Conservation (phyloP, 2,888 invertebrate genomes). For the Stratiomys singularior region DNA sequence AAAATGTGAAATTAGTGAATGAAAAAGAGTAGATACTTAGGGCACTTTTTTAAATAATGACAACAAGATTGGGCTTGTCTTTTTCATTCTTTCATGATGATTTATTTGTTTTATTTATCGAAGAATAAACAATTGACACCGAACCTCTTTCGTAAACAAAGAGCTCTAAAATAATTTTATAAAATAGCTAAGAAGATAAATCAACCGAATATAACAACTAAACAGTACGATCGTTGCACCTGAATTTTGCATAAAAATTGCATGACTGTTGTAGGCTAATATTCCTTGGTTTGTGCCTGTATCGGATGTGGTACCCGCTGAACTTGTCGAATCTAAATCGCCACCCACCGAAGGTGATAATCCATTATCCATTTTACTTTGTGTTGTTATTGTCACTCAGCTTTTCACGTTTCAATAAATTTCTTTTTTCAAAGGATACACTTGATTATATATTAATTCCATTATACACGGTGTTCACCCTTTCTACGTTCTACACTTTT, state of each 20-base stretch:
- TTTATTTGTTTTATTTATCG: no score
- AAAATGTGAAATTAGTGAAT: no score
- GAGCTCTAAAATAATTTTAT: no score
- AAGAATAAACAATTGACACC: no score
- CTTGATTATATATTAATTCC: neutral
- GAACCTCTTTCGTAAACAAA: no score
- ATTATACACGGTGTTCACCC: neutral
- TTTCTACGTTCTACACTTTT: neutral
- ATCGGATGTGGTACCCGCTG: slow-evolving; percentile 63
- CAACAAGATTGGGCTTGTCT: no score
- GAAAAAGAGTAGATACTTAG: no score
- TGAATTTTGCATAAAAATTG: slow-evolving; percentile 62
- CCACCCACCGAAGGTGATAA: slow-evolving; percentile 61
- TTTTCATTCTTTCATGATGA: no score
- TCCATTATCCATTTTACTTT: slow-evolving; percentile 62
- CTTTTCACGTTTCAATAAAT: neutral
- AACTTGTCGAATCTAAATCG: slow-evolving; percentile 64
- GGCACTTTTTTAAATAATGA: no score
- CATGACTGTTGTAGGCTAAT: slow-evolving; percentile 59
- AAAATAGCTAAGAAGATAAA: no score
- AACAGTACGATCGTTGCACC: slow-evolving; percentile 59
- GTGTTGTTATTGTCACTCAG: neutral
- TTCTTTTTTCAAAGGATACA: neutral
- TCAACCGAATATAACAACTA: no score
- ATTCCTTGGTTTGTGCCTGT: slow-evolving; percentile 62